Conservation (phyloP, 2,888 invertebrate genomes). For the Torymus aiolomorphi region DNA sequence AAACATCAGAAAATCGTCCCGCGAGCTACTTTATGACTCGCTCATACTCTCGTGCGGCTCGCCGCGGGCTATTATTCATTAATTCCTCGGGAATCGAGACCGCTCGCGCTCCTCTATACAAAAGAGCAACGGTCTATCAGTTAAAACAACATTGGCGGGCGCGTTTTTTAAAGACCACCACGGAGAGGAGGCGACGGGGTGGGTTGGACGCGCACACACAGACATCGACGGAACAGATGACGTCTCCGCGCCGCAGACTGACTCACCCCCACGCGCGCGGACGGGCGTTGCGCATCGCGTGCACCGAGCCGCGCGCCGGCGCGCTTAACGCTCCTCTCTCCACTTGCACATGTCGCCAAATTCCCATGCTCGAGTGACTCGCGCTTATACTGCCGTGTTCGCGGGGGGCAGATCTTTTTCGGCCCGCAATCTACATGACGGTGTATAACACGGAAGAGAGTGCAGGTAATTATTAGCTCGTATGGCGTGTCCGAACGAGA, state of each 20-base stretch:
- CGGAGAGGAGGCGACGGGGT: no score
- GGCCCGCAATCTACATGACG: neutral
- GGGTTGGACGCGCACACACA: no score
- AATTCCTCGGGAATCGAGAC: constrained; percentile 47
- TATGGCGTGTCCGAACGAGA: neutral
- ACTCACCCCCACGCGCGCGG: constrained; percentile 23
- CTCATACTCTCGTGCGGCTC: neutral
- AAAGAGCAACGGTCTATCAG: constrained; percentile 52
- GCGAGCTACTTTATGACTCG: constrained; percentile 44
- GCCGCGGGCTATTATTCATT: constrained; percentile 54
- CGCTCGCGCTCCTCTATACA: neutral
- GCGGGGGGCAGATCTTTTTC: constrained; percentile 53
- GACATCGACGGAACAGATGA: constrained; percentile 39
- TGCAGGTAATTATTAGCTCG: constrained; percentile 36
- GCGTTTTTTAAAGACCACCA: constrained; percentile 27
- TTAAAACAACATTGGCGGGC: constrained; percentile 48
- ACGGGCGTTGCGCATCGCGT: neutral
- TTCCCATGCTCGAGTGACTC: constrained; percentile 48
- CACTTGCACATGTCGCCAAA: constrained; percentile 47
- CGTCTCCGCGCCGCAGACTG: constrained; percentile 21
- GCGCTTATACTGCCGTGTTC: constrained; percentile 27
- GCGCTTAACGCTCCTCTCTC: neutral
- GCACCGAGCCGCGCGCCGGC: neutral
- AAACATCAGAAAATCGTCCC: constrained; percentile 29
- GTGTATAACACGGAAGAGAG: neutral